Conservation (phyloP, 2,113 vertebrate species). For the Scatophagus argus region DNA sequence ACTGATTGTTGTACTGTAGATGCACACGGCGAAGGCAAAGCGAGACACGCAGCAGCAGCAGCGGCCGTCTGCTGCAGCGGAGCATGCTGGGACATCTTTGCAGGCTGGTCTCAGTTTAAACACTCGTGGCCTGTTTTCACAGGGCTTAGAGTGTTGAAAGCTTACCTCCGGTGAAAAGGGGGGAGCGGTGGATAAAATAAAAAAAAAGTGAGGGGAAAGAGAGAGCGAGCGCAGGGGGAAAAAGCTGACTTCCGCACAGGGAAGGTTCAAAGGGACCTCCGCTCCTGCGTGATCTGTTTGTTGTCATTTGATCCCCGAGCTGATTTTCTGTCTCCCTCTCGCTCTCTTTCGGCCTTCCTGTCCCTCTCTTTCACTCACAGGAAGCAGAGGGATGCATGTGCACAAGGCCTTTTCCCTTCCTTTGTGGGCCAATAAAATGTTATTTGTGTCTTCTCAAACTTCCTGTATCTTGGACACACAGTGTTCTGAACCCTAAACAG, state of each 20-base stretch:
- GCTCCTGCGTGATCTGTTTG: constrained; percentile 69
- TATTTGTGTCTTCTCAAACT: constrained; percentile 47
- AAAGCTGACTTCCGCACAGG: constrained; percentile 63
- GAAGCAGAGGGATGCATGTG: constrained; percentile 47
- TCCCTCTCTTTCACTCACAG: constrained; percentile 53
- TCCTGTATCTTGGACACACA: constrained; percentile 43
- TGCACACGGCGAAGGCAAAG: neutral
- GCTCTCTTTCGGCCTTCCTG: constrained; percentile 51
- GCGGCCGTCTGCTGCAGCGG: constrained; percentile 8
- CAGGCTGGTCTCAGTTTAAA: constrained; percentile 43
- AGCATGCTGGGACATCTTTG: constrained; percentile 62
- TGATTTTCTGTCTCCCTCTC: constrained; percentile 37
- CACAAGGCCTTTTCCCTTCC: constrained; percentile 53
- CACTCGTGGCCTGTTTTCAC: constrained; percentile 71
- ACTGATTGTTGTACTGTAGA: neutral
- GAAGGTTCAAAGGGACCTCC: constrained; percentile 67
- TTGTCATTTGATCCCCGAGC: constrained; percentile 72
- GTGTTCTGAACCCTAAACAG: constrained; percentile 21
- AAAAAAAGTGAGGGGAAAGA: constrained; percentile 37
- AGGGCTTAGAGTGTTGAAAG: constrained; percentile 69
- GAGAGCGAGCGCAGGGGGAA: constrained; percentile 14
- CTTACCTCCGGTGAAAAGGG: constrained; percentile 64
- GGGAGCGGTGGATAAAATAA: constrained; percentile 15
- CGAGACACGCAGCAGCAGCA: neutral
- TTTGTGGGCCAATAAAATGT: constrained; percentile 44